These are phyloP conservation scores for Neodontobutis hainanensis DNA, from an alignment of 2,113 vertebrate species.

Conservation along the genomic window DNA sequence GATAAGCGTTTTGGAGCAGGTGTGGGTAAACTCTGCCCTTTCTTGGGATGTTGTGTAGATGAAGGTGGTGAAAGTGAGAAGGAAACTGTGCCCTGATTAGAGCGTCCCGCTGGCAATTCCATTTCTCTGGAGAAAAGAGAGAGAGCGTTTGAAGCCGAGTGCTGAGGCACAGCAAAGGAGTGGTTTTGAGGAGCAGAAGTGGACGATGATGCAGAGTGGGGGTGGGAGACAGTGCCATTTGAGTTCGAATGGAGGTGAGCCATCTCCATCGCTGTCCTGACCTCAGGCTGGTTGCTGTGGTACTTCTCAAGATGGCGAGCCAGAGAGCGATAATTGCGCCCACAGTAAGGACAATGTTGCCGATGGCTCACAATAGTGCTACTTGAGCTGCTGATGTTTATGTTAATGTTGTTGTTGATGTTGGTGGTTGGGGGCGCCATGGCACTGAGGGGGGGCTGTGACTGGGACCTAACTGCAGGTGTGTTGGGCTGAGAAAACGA, in stretches of 20 bases:
- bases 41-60: conserved; percentile 38
- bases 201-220: conserved; percentile 56
- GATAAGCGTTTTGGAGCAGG: conserved; percentile 29
- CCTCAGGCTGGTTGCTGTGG: conserved; percentile 78
- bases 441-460: conserved; percentile 48
- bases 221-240: conserved; percentile 54
- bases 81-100: conserved; percentile 59
- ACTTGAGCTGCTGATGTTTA: conserved; percentile 76
- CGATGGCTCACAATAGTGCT: conserved; percentile 59
- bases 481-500: conserved; percentile 68
- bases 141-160: conserved; percentile 58
- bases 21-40: conserved; percentile 30
- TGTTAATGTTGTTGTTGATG: conserved; percentile 83
- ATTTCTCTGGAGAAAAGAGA: conserved; percentile 73
- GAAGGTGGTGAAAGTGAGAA: conserved; percentile 75
- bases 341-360: conserved; percentile 80
- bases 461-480: conserved; percentile 50
- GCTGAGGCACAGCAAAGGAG: conserved; percentile 69
- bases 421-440: conserved; percentile 74
- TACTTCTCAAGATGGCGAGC: conserved; percentile 81
- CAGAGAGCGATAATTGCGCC: conserved; percentile 77
- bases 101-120: conserved; percentile 57
- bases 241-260: conserved; percentile 65
- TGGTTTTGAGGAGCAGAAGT: conserved; percentile 51
- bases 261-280: conserved; percentile 78